Evolutionary conservation across 2,797 vertebrate species (phyloP).

Genomic region (Chloroceryle inda): DNA sequence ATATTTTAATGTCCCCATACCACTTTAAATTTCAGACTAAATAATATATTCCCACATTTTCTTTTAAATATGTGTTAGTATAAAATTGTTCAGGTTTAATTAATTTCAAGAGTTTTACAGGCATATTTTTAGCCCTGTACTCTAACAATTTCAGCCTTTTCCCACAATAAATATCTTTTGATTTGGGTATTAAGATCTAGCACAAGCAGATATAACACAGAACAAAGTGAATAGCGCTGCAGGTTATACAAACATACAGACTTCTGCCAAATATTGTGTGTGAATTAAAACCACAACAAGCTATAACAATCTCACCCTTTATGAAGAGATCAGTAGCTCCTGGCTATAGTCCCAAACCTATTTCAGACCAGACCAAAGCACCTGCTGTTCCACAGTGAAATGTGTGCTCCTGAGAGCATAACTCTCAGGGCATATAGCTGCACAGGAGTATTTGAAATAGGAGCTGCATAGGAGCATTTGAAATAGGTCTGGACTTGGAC

Average conservation of each 20-base stretch:
- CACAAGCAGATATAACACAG: background rate
- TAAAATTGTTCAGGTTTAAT: background rate
- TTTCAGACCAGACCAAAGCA: background rate
- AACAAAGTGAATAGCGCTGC: accelerated
- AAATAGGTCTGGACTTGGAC: background rate
- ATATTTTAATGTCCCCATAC: background rate
- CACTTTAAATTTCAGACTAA: background rate
- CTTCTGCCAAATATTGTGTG: background rate
- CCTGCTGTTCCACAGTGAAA: background rate
- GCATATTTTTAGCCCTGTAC: background rate
- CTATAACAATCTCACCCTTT: background rate
- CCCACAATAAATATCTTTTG: background rate
- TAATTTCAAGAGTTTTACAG: background rate
- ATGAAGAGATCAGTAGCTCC: background rate
- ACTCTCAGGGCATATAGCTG: background rate
- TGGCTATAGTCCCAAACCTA: background rate
- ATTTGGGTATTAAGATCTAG: background rate
- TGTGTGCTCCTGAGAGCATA: background rate
- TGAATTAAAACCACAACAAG: background rate
- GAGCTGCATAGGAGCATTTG: background rate
- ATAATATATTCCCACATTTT: background rate
- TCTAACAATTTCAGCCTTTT: background rate
- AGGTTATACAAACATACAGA: background rate
- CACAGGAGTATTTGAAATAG: background rate
- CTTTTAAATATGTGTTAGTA: background rate